Base-by-base conservation (phyloP, 1,140 invertebrate species). In the Heliconius hewitsoni region DNA sequence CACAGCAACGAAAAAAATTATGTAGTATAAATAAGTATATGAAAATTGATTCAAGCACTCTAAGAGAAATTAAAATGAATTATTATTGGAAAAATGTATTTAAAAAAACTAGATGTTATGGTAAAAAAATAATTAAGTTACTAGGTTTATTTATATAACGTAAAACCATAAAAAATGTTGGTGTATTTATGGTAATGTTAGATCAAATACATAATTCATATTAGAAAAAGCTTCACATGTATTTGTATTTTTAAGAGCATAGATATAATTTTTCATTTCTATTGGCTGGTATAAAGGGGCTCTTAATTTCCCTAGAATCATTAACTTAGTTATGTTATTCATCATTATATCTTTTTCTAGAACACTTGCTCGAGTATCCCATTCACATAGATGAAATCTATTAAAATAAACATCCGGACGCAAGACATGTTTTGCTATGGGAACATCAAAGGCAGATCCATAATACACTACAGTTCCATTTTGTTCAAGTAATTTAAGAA, bases 341-440 rank as follows among this genome's bases (percentile, higher is more conserved):
- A 97, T 96, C 98, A 99, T 99, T 80, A 96, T 87, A 72, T 90
- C 87, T 75, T 96, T 95, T 80, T 96, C 94, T 6, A 95, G 80
- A 9, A 91, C 90, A 34, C 92, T 87, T 8, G 89, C 89, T 85
- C 96, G 94, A 60, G 94, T 84, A 73, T 95, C 95, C 98, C 98
- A 99, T 66, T 96, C 93, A 2, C 97, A 97, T 96, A 99, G 97
- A 98, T 98, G 98, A 94, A 98, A 99, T 71, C 98, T 98, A 86
- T 95, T 91, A 23, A 98, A 95, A 71, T 91, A 91, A 78, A 98
- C 95, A 93, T 99, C 96, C 86, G 97, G 98, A 85, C 99, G 99
- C 84, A 99, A 98, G n/a, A 98, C 95, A 23, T 96, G 95, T 18
- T 97, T 96, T 3, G 96, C 97, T 71, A 97, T 96, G 19, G 98